Base-by-base conservation (phyloP, 53 echinoderm and acorn worm species). In the Antedon mediterranea region DNA sequence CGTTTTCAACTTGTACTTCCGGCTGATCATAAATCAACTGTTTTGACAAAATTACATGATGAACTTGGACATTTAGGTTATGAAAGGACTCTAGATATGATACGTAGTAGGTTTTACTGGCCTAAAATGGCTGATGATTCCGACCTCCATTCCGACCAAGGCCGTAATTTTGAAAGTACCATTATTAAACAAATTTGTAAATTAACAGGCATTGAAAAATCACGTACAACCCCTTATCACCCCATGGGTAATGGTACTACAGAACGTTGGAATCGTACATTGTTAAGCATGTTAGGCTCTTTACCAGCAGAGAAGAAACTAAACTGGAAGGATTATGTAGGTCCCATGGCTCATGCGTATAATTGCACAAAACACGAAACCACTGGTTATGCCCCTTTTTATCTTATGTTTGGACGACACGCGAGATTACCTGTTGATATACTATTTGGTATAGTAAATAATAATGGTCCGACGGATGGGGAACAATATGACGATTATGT, bases 81-180 rank as follows among this genome's bases (percentile, higher is more conserved):
- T 57, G 57, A 57, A 11, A 13, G 57, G 23, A 57, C 57, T 18
- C 23, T 57, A 57, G 57, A 57, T 18, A 57, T 57, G 57, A 57
- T 57, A 57, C 57, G 57, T 18, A 2, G 15, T 57, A 6, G 57
- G 23, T 57, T 57, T 57, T 57, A 57, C 23, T 57, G 57, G 57
- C 57, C 57, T 57, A 57, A 57, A 57, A 57, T 57, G 57, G 57
- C 57, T 18, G 57, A 37, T 6, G 57, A 57, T 86, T 0, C 86
- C 79, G 0, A 79, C 27, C 7, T 82, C 0, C 86, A 86, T n/a
- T 86, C 86, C 0, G 86, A 86, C 32, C 86, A 86, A 71, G 86
- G 86, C 14, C 78, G 57, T 27, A 43, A 80, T 30, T 87, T 87
- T 32, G 83, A 83, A 20, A 37, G 74, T 0, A 31, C 31, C 0